Evolutionary conservation across 2,797 vertebrate genomes (phyloP).

Genomic region (Pseudochaenichthys georgianus): DNA sequence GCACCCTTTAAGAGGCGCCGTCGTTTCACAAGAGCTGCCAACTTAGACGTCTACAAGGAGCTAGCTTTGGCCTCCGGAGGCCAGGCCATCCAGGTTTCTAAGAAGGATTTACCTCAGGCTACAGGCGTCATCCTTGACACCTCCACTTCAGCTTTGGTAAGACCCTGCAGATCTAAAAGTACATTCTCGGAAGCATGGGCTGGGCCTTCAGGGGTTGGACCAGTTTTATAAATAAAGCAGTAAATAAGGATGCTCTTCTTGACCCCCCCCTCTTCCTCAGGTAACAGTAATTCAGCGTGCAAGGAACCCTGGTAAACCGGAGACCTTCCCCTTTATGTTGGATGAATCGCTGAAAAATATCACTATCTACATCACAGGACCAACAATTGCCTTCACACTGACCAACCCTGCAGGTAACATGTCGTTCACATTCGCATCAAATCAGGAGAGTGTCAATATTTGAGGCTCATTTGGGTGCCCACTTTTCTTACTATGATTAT

Average conservation of each 20-base stretch:
- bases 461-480: not conserved
- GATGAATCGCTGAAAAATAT: conserved; percentile 80
- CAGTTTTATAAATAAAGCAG: not conserved
- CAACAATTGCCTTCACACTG: conserved; percentile 69
- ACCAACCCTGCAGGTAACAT: conserved; percentile 76
- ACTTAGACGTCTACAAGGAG: conserved; percentile 74
- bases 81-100: conserved; percentile 79
- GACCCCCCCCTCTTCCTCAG: conserved; percentile 48
- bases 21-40: conserved; percentile 29
- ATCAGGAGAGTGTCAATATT: not conserved
- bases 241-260: not conserved
- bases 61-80: conserved; percentile 83
- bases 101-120: conserved; percentile 73
- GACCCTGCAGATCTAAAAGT: not conserved
- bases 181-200: not conserved
- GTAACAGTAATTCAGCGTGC: conserved; percentile 80
- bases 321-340: conserved; percentile 75
- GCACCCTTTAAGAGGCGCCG: rapidly evolving
- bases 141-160: conserved; percentile 84
- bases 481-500: not conserved
- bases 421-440: not conserved
- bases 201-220: not conserved
- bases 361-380: conserved; percentile 81
- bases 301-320: conserved; percentile 59
- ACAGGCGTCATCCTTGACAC: conserved; percentile 83